Percentiles rank a stretch among this genome's conserved stretches.
phyloP scores from a whole-genome alignment of 2,888 invertebrate genomes.

The Siphlonurus alternatus region DNA sequence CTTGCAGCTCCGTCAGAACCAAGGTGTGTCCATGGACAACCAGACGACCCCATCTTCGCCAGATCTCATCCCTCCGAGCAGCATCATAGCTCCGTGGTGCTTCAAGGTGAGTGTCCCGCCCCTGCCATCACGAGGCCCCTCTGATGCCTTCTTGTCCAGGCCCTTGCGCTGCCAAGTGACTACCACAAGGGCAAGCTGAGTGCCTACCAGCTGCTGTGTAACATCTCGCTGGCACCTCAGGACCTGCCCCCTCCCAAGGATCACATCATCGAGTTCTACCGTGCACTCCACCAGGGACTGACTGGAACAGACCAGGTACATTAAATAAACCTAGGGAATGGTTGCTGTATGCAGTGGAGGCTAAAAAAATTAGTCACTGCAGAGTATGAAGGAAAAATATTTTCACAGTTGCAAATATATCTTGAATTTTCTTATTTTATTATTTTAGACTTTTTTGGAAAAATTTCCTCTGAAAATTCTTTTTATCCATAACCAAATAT shows the following conservation, averaged over 20 bases:
- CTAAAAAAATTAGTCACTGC: no score
- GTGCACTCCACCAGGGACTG: slow-evolving; percentile 56
- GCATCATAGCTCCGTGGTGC: slow-evolving; percentile 85
- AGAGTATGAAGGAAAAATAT: no score
- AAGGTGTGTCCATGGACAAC: slow-evolving; percentile 61
- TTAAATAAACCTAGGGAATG: no score
- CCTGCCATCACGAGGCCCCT: no score
- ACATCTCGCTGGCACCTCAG: slow-evolving; percentile 57
- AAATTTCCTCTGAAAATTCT: no score
- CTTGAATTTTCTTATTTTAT: slow-evolving; percentile 4
- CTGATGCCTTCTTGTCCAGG: slow-evolving; percentile 25
- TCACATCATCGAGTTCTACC: slow-evolving; percentile 72
- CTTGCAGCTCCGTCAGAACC: slow-evolving; percentile 56
- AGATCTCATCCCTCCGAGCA: slow-evolving; percentile 64
- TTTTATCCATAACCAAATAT: no score
- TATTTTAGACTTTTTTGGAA: slow-evolving; percentile 7
- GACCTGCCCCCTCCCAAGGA: slow-evolving; percentile 52
- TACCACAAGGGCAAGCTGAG: slow-evolving; percentile 68
- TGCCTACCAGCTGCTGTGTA: slow-evolving; percentile 73
- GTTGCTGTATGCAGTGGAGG: no score
- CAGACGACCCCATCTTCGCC: slow-evolving; percentile 45
- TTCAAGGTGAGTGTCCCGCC: slow-evolving; percentile 55
- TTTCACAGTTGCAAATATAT: no score
- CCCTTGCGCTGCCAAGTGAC: slow-evolving; percentile 49
- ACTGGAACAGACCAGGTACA: slow-evolving; percentile 43